These are phyloP conservation scores for Ivindomyrus marchei DNA, from an alignment of 2,113 vertebrate species.

Conservation along the genomic window DNA sequence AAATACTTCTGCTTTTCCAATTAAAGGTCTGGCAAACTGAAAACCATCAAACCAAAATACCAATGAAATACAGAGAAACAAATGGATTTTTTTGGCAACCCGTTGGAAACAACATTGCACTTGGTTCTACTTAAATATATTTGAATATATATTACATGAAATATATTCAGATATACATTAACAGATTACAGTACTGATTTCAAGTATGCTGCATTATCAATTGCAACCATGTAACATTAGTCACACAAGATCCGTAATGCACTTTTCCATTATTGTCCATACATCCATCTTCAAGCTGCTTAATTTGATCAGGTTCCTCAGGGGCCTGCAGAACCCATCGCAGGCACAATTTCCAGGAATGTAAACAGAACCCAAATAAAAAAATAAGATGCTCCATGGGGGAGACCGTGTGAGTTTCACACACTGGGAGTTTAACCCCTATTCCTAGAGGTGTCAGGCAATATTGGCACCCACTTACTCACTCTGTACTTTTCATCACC, in stretches of 20 bases:
- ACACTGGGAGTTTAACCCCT: not conserved
- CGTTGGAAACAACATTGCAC: not conserved
- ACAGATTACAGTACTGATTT: not conserved
- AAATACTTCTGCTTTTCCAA: not conserved
- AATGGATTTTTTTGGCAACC: not conserved
- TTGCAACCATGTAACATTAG: not conserved
- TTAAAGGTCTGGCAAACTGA: not conserved
- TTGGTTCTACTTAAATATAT: not conserved
- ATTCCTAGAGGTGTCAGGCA: not conserved
- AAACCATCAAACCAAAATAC: not conserved
- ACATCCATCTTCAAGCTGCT: not conserved
- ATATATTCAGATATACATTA: not conserved
- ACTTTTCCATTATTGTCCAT: not conserved
- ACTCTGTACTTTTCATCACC: not conserved
- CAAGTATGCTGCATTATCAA: not conserved
- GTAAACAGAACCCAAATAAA: not conserved
- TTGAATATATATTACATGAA: not conserved
- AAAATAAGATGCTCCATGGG: not conserved
- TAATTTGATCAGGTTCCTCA: not conserved
- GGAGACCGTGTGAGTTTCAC: not conserved
- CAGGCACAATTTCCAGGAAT: not conserved
- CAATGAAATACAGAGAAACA: not conserved
- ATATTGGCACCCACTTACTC: not conserved
- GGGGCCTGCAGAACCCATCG: not conserved
- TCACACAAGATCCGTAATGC: not conserved